A percentile compares a stretch with the other conserved stretches of the same genome.
Conservation (phyloP, 1,140 invertebrate genomes). For the Colletes gigas region DNA sequence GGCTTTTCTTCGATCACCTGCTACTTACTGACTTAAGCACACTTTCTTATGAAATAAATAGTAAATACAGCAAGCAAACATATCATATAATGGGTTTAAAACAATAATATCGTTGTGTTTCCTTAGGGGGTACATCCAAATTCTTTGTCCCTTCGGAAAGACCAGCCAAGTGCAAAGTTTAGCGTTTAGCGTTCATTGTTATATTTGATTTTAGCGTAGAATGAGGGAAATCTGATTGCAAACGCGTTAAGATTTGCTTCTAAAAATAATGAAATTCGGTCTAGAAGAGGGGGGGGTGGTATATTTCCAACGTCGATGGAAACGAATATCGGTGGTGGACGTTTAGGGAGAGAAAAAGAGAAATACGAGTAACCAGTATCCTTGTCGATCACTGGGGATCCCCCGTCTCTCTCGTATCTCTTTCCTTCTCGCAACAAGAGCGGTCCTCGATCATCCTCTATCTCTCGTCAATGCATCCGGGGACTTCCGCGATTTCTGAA, state of each 20-base stretch:
- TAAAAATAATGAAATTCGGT: background rate
- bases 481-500: conserved; percentile 66
- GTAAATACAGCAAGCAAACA: too few relatives aligned
- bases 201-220: too few relatives aligned
- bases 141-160: too few relatives aligned
- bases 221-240: too few relatives aligned
- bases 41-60: too few relatives aligned
- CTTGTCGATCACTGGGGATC: conserved; percentile 32
- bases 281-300: background rate
- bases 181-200: too few relatives aligned
- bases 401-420: conserved; percentile 52
- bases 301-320: background rate
- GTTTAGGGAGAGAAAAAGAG: conserved; percentile 37
- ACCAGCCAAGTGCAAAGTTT: too few relatives aligned
- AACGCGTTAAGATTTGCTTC: background rate
- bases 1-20: too few relatives aligned
- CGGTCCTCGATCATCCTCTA: conserved; percentile 63
- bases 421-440: conserved; percentile 66
- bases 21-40: too few relatives aligned
- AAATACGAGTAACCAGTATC: conserved; percentile 45
- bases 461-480: conserved; percentile 62
- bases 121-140: too few relatives aligned
- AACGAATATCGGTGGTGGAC: conserved; percentile 14
- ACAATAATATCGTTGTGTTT: too few relatives aligned
- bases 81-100: too few relatives aligned